These are phyloP conservation scores for Gobio gobio DNA, from an alignment of 2,113 vertebrate genomes.

Conservation along the genomic window DNA sequence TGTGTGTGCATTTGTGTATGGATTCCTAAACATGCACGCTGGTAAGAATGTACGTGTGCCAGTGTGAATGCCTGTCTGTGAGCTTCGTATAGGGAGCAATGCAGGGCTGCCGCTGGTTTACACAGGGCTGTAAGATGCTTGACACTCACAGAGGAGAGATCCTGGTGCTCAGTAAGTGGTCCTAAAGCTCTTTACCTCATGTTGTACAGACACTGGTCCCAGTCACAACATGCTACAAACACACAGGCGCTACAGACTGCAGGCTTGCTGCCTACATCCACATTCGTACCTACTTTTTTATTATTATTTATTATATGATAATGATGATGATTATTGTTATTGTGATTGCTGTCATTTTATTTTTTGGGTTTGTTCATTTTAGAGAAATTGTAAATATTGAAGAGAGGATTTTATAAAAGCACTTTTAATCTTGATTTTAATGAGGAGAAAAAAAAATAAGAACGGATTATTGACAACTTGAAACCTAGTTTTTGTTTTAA, in stretches of 20 bases:
- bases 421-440: conserved; percentile 99
- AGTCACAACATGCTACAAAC: conserved; percentile 71
- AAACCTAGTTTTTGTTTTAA: conserved; percentile 80
- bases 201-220: conserved; percentile 79
- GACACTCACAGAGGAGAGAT: conserved; percentile 67
- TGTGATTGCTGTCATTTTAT: conserved; percentile 65
- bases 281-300: conserved; percentile 68
- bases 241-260: conserved; percentile 68
- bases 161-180: conserved; percentile 68
- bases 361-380: conserved; percentile 83
- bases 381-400: conserved; percentile 97
- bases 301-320: conserved; percentile 80
- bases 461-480: conserved; percentile 85
- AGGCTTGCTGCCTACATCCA: conserved; percentile 71
- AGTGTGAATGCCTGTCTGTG: conserved; percentile 12
- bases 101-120: conserved; percentile 57
- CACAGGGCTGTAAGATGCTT: conserved; percentile 61
- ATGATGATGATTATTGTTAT: conserved; percentile 76
- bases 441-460: conserved; percentile 76
- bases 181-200: conserved; percentile 76
- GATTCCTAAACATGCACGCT: conserved; percentile 30
- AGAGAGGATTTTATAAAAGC: conserved; percentile 95
- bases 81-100: neutral
- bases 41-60: conserved; percentile 58
- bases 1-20: conserved; percentile 36